A percentile compares a stretch with the other conserved stretches of the same genome.
These are phyloP conservation scores for human (Homo sapiens) DNA, from an alignment of 2,113 vertebrate species.

Conservation along the genomic window DNA sequence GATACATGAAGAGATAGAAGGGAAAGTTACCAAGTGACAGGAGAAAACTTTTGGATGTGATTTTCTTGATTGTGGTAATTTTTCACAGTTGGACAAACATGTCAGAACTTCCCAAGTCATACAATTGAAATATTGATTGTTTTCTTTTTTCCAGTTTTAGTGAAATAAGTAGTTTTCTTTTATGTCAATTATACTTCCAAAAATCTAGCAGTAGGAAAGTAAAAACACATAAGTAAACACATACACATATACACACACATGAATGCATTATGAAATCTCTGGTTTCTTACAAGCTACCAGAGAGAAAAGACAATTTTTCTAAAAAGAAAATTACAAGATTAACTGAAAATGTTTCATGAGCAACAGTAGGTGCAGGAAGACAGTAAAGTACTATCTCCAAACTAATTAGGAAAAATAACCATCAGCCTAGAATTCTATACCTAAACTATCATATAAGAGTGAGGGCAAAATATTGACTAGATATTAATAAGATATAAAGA, in stretches of 20 bases:
- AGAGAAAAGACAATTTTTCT: not conserved
- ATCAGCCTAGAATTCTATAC: not conserved
- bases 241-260: not conserved
- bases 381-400: not conserved
- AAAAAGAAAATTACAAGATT: not conserved
- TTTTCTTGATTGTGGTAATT: not conserved
- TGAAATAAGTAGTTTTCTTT: not conserved
- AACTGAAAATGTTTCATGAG: not conserved
- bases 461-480: not conserved
- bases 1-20: not conserved
- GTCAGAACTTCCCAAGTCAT: not conserved
- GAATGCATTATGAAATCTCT: not conserved
- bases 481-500: not conserved
- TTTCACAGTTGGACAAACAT: not conserved
- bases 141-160: not conserved
- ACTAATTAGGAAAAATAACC: not conserved
- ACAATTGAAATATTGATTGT: not conserved
- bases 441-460: not conserved
- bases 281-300: not conserved
- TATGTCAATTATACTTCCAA: not conserved
- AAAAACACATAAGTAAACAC: not conserved
- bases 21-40: not conserved
- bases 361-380: not conserved
- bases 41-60: not conserved
- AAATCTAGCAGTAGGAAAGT: not conserved